Conservation (phyloP, 2,797 vertebrate genomes). For the Sitta carolinensis region DNA sequence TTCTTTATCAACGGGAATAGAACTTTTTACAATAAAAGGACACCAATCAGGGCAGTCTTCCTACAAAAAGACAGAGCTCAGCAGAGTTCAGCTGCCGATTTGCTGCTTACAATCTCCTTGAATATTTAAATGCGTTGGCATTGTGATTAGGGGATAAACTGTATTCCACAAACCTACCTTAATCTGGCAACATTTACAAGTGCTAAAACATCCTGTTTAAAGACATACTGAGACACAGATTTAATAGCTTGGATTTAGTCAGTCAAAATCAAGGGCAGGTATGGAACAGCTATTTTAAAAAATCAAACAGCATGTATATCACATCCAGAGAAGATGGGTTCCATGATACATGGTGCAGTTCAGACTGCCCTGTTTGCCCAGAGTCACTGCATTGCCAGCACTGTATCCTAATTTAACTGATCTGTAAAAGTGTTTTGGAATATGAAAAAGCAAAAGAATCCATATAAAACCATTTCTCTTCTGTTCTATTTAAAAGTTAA, state of each 20-base stretch:
- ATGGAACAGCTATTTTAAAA: background rate
- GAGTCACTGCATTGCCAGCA: background rate
- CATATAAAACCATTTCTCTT: background rate
- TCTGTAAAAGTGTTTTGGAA: background rate
- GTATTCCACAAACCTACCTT: background rate
- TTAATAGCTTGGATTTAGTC: background rate
- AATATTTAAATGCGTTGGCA: background rate
- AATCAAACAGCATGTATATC: background rate
- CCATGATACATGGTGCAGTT: background rate
- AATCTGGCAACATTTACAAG: background rate
- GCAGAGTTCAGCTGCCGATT: background rate
- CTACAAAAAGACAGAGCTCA: background rate
- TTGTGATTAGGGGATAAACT: background rate
- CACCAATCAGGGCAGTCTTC: background rate
- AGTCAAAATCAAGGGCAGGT: slow-evolving; percentile 8
- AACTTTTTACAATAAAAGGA: background rate
- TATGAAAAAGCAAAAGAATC: background rate
- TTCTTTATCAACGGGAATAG: background rate
- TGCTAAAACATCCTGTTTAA: background rate
- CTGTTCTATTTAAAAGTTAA: background rate
- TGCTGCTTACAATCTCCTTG: background rate
- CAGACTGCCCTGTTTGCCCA: background rate
- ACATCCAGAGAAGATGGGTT: background rate
- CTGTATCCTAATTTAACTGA: background rate
- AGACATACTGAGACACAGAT: background rate